phyloP scores from a whole-genome alignment of 2,113 vertebrate species.

The Empidonax traillii region DNA sequence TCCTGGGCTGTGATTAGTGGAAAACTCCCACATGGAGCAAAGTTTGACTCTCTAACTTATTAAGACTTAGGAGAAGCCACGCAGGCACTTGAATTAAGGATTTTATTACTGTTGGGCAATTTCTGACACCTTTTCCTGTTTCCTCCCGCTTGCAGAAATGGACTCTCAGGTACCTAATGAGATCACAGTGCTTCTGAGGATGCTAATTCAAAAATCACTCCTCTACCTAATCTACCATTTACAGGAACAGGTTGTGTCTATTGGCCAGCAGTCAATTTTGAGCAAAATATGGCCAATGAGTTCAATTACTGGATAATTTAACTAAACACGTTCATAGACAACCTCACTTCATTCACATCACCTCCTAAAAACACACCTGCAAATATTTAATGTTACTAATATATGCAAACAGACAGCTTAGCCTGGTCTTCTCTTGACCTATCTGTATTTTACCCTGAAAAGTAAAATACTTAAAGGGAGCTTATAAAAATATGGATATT shows the following conservation, averaged over 20 bases:
- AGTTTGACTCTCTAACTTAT: neutral
- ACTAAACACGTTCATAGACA: accelerated
- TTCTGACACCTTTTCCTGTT: neutral
- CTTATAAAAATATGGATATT: neutral
- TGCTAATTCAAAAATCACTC: neutral
- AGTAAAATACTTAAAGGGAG: neutral
- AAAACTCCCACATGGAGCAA: neutral
- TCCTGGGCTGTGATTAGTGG: neutral
- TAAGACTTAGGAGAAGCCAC: neutral
- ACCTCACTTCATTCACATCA: neutral
- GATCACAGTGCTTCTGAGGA: neutral
- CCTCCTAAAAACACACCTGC: neutral
- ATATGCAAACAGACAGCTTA: neutral
- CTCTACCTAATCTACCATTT: neutral
- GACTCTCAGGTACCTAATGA: neutral
- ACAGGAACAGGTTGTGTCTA: neutral
- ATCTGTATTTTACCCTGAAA: neutral
- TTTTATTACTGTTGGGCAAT: neutral
- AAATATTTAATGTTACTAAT: neutral
- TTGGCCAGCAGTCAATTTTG: neutral
- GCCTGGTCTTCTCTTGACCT: neutral
- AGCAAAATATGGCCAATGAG: neutral
- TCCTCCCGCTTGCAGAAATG: neutral
- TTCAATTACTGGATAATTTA: neutral
- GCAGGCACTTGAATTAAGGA: neutral